Evolutionary conservation across 2,888 invertebrate genomes (phyloP).

Genomic region (Nymphalis polychloros): DNA sequence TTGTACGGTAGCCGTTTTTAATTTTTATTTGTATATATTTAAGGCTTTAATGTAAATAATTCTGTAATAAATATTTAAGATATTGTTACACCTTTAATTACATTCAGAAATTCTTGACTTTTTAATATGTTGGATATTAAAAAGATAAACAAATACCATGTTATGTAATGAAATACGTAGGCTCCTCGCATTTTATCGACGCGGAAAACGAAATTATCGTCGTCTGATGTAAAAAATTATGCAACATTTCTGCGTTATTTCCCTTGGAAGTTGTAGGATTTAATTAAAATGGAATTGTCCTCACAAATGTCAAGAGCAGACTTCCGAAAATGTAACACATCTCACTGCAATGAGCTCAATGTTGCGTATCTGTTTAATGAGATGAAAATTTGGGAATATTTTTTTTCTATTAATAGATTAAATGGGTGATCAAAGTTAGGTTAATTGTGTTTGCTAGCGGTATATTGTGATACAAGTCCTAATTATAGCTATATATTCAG

Average conservation of each 20-base stretch:
- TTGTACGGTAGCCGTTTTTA: too few species aligned
- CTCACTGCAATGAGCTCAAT: background rate
- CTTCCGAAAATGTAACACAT: slow-evolving; percentile 16
- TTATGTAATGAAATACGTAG: slow-evolving; percentile 13
- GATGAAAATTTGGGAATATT: background rate
- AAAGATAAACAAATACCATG: background rate
- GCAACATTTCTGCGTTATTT: slow-evolving; percentile 30
- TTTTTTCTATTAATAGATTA: too few species aligned
- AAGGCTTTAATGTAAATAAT: too few species aligned
- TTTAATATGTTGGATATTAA: background rate
- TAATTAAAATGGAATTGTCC: slow-evolving; percentile 35
- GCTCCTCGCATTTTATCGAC: slow-evolving; percentile 12
- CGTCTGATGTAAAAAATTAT: slow-evolving; percentile 31
- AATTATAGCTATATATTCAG: too few species aligned
- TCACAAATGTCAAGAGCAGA: slow-evolving; percentile 11
- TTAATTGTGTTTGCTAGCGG: too few species aligned
- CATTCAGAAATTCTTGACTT: background rate
- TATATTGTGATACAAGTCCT: too few species aligned
- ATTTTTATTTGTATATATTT: too few species aligned
- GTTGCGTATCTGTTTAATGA: background rate
- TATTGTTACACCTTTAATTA: too few species aligned
- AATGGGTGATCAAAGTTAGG: too few species aligned
- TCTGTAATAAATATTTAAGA: too few species aligned
- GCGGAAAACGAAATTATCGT: slow-evolving; percentile 17
- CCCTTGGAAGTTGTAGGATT: slow-evolving; percentile 37